Percentiles rank a stretch among this genome's conserved stretches.
Conservation (phyloP, 2,113 vertebrate genomes). For the Anguilla japonica region DNA sequence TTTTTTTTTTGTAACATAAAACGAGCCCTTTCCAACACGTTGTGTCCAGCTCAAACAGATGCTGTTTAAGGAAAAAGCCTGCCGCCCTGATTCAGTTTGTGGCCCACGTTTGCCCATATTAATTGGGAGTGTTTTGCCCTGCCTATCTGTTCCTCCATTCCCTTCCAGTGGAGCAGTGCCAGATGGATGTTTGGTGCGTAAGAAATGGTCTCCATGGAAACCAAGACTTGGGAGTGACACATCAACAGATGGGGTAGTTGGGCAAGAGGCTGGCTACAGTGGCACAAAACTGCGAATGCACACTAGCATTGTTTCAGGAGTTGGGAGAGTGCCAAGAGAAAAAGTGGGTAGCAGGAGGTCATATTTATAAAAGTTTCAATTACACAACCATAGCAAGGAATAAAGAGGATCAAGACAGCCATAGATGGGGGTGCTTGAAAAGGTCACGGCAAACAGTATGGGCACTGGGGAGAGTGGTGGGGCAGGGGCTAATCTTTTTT, state of each 20-base stretch:
- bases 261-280: slow-evolving; percentile 43
- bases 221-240: slow-evolving; percentile 61
- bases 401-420: neutral
- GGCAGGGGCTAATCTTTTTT: neutral
- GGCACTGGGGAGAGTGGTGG: neutral
- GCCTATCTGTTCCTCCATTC: slow-evolving; percentile 58
- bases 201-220: slow-evolving; percentile 67
- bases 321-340: slow-evolving; percentile 9
- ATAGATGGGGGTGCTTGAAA: neutral
- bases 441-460: neutral
- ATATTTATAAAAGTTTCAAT: neutral
- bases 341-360: slow-evolving; percentile 17
- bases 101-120: slow-evolving; percentile 65
- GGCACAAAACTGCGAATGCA: slow-evolving; percentile 52
- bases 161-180: slow-evolving; percentile 54
- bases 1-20: slow-evolving; percentile 1
- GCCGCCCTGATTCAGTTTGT: slow-evolving; percentile 45
- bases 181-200: slow-evolving; percentile 60
- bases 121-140: slow-evolving; percentile 59
- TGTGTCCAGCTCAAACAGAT: slow-evolving; percentile 45
- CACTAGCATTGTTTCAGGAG: slow-evolving; percentile 48
- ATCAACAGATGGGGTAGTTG: slow-evolving; percentile 53
- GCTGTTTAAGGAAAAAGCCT: slow-evolving; percentile 55
- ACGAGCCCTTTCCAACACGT: slow-evolving; percentile 20
- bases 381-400: neutral